Base-by-base conservation (phyloP, 2,888 invertebrate genomes). In the Trichopria drosophilae region DNA sequence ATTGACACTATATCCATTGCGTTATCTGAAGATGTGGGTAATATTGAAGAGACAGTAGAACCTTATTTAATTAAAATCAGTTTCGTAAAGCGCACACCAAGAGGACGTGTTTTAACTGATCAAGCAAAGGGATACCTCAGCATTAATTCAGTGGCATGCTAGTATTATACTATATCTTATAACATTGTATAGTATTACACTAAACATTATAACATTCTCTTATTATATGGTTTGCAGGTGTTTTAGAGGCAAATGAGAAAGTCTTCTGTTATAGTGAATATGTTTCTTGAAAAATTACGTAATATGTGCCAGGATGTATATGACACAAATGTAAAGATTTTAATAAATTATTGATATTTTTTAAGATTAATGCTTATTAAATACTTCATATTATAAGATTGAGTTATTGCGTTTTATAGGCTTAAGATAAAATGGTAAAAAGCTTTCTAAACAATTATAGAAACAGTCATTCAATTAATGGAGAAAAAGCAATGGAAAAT, bases 361-460 rank as follows among this genome's bases (percentile, higher is more conserved):
- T 47, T 47, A 39, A 32, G 18, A n/a, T 47, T 47, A 47, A 39
- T 10, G 26, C 32, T 39, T 47, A 32, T 39, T 47, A 47, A 47
- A 23, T 47, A 23, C 34, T 39, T 47, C 32, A 34, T 39, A 32
- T 40, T 39, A 19, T 39, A 47, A 22, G 34, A 47, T 46, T 46
- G 36, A 45, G 29, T 45, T 45, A 45, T 46, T 46, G 34, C 39
- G 47, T 47, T 47, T 39, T 47, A 39, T 47, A 20, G 40, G 19
- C n/a, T 15, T 39, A 15, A 47, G 47, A 39, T 32, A 47, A 47
- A 47, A 32, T 39, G 29, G 47, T 47, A 20, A 34, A 37, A 39
- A 47, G 18, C 24, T 32, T 47, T 47, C 19, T 34, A 40, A 32
- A 40, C 19, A 39, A 32, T 22, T 32, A 39, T 12, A 39, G 40